Evolutionary conservation across 2,797 vertebrate species (phyloP), one percentile per base, ranked within the genome.

Genomic region (Sternotherus odoratus): DNA sequence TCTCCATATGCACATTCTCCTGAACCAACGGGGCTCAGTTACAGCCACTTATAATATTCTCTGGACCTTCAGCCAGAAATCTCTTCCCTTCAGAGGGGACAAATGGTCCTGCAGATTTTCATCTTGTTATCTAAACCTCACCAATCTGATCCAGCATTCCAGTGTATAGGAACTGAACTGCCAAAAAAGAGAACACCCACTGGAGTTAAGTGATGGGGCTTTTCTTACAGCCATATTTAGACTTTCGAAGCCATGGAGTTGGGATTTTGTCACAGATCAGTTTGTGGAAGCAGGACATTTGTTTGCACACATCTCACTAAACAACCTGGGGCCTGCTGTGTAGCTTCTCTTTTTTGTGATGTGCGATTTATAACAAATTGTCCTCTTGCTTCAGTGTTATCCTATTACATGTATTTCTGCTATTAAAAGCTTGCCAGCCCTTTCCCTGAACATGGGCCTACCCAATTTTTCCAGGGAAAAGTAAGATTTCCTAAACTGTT

Each of bases 21-120:
- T 79, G 77, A 74, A 87, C 83, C 50, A 92, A 60, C 4, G 24
- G 66, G 46, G 8, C 1, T 0, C 10, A 53, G 30, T 33, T 54
- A 39, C 19, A 83, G 10, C 36, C 12, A 11, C 0, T 1, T 21
- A 51, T 24, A 79, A 2, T 50, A 82, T 80, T 56, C 87, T 95
- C 63, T 85, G 72, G 49, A 77, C 72, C 4, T 86, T 36, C 39
- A 46, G 60, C 63, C 43, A 75, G 81, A 77, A 5, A 60, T 74
- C 69, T 74, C 26, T 51, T 57, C n/a, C n/a, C 15, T 43, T 82
- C 21, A 77, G 54, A 89, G 83, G 79, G 9, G 63, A 86, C 1
- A 86, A 81, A 48, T 56, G 82, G 23, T 8, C 89, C 86, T 91
- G 91, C 56, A 78, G 28, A 75, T 56, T 85, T 39, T 46, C 50